Evolutionary conservation across 2,797 vertebrate species (phyloP).

Genomic region (Eremophila alpestris): DNA sequence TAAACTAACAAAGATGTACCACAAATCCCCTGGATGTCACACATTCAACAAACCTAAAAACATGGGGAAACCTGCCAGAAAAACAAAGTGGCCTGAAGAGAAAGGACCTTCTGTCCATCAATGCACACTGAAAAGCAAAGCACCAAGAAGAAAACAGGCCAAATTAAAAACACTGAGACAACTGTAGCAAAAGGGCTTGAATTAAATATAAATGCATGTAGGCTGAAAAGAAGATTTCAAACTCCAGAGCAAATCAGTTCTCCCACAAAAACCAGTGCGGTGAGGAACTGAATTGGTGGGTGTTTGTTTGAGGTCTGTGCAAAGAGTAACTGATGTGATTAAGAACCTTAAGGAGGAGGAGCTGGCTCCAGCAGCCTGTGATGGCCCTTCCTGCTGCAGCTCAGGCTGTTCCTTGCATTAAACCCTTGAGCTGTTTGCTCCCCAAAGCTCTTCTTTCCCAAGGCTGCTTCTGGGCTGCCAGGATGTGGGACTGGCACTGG

Average conservation of each 20-base stretch:
- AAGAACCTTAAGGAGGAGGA: background rate
- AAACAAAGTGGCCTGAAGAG: background rate
- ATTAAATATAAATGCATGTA: background rate
- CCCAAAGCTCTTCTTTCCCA: background rate
- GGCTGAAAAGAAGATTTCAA: background rate
- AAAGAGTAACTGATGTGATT: background rate
- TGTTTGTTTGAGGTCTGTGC: background rate
- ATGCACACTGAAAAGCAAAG: background rate
- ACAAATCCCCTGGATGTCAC: background rate
- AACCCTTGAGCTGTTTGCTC: background rate
- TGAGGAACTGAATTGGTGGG: background rate
- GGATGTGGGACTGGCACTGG: background rate
- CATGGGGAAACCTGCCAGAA: background rate
- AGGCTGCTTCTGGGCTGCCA: background rate
- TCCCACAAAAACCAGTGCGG: background rate
- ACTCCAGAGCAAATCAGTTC: background rate
- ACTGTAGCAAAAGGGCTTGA: background rate
- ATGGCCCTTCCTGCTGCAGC: rapidly evolving
- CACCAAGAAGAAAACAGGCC: background rate
- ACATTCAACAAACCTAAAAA: background rate
- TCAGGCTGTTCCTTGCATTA: background rate
- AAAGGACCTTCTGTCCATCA: background rate
- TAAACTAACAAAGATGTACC: background rate
- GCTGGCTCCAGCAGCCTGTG: background rate
- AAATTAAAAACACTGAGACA: background rate